These are phyloP conservation scores for Rhagophthalmus giganteus DNA, from an alignment of 2,888 invertebrate species.

Conservation along the genomic window DNA sequence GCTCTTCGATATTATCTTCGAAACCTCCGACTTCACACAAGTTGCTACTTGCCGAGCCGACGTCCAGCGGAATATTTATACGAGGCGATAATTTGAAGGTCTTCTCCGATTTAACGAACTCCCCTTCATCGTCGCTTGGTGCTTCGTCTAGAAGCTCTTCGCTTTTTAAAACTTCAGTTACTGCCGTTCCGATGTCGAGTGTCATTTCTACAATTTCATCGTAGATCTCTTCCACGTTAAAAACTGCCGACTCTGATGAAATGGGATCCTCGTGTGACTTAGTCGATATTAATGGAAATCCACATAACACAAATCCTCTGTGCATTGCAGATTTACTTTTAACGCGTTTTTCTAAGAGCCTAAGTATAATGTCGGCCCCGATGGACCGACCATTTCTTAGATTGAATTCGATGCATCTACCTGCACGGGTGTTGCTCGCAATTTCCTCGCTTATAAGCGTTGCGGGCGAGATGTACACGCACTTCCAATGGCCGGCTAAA, in stretches of 20 bases:
- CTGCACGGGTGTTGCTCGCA: conserved; percentile 59
- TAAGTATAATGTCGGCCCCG: conserved; percentile 57
- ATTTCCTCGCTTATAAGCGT: conserved; percentile 63
- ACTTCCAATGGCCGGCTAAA: conserved; percentile 61
- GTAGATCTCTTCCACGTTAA: conserved; percentile 51
- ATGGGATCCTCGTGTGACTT: conserved; percentile 51
- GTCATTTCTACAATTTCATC: conserved; percentile 47
- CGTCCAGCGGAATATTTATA: conserved; percentile 38
- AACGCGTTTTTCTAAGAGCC: conserved; percentile 60
- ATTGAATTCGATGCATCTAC: conserved; percentile 62
- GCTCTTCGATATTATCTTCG: conserved; percentile 44
- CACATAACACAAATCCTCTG: conserved; percentile 68
- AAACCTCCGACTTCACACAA: conserved; percentile 39
- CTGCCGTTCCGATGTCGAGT: conserved; percentile 33
- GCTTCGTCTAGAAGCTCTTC: conserved; percentile 14
- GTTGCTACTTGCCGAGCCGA: conserved; percentile 33
- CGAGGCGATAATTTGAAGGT: conserved; percentile 20
- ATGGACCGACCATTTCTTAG: conserved; percentile 60
- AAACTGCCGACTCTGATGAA: conserved; percentile 51
- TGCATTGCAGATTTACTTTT: conserved; percentile 59
- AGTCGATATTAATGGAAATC: conserved; percentile 65
- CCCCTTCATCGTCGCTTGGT: conserved; percentile 41
- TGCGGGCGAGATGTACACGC: conserved; percentile 63
- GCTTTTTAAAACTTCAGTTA: conserved; percentile 4
- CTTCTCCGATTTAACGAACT: conserved; percentile 44